A percentile compares a stretch with the other conserved stretches of the same genome.
Conservation (phyloP, 1,140 invertebrate genomes). For the Drosophila cardini region DNA sequence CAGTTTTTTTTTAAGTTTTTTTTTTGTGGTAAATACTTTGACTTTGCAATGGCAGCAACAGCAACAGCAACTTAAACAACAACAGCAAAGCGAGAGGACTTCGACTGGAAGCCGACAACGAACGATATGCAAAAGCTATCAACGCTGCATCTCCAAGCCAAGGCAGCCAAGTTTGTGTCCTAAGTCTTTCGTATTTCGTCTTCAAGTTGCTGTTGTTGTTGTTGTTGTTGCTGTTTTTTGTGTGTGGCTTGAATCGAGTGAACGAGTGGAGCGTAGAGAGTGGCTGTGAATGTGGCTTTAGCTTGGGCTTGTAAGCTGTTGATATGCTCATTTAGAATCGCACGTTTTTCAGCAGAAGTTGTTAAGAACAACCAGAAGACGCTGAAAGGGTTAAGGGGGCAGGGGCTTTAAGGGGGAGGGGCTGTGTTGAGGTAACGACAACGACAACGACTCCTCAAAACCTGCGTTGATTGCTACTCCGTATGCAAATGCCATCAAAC, state of each 20-base stretch:
- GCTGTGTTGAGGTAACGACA: slow-evolving; percentile 22
- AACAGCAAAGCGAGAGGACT: slow-evolving; percentile 17
- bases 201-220: slow-evolving; percentile 36
- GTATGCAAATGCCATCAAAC: slow-evolving; percentile 69
- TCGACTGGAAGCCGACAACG: slow-evolving; percentile 47
- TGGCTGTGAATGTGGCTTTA: slow-evolving; percentile 30
- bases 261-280: slow-evolving; percentile 18
- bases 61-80: slow-evolving; percentile 1
- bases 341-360: slow-evolving; percentile 82
- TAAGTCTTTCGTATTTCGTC: slow-evolving; percentile 60
- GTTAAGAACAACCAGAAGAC: slow-evolving; percentile 57
- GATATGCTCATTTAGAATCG: slow-evolving; percentile 83
- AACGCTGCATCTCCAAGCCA: slow-evolving; percentile 69
- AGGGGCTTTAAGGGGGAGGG: slow-evolving; percentile 28
- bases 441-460: slow-evolving; percentile 36
- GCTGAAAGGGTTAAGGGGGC: background rate
- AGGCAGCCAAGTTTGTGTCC: slow-evolving; percentile 50
- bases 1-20: slow-evolving; percentile 33
- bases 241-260: slow-evolving; percentile 28
- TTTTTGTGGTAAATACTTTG: slow-evolving; percentile 57
- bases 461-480: slow-evolving; percentile 76
- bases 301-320: slow-evolving; percentile 73
- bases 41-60: slow-evolving; percentile 32
- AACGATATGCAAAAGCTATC: slow-evolving; percentile 80
- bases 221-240: slow-evolving; percentile 23